These are phyloP conservation scores for Drosophila percnosoma DNA, from an alignment of 2,888 invertebrate species.

Conservation along the genomic window DNA sequence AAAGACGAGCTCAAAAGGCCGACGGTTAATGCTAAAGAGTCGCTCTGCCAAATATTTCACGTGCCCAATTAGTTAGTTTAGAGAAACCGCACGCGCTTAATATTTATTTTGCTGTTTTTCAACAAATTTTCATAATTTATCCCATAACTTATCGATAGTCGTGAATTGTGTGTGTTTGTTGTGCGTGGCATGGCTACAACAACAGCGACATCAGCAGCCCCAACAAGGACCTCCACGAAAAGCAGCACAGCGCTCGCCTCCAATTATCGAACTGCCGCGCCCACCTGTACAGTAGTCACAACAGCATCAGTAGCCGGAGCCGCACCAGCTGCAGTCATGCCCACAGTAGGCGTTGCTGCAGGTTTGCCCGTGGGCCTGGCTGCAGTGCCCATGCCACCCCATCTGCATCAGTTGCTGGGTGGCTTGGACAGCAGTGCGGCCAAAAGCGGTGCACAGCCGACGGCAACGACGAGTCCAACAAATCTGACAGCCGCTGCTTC, in stretches of 20 bases:
- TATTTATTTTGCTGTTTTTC: constrained; percentile 1
- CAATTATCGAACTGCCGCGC: constrained; percentile 30
- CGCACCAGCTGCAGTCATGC: constrained; percentile 86
- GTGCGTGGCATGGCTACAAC: constrained; percentile 73
- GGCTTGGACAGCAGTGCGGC: constrained; percentile 37
- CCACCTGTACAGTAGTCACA: constrained; percentile 35
- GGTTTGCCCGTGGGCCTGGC: constrained; percentile 63
- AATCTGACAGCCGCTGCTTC: constrained; percentile 46
- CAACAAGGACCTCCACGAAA: constrained; percentile 83
- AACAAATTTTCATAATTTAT: neutral
- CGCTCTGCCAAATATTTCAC: constrained; percentile 10
- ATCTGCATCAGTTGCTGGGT: constrained; percentile 56
- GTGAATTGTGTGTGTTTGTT: constrained; percentile 8
- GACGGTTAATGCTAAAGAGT: constrained; percentile 33
- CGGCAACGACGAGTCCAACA: constrained; percentile 47
- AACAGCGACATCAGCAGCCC: constrained; percentile 56
- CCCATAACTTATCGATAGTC: constrained; percentile 2
- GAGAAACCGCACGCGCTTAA: constrained; percentile 20
- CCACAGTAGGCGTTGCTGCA: constrained; percentile 83
- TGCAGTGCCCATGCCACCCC: constrained; percentile 62
- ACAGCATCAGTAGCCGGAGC: constrained; percentile 51
- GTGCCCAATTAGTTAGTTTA: constrained; percentile 6
- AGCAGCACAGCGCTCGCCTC: constrained; percentile 28
- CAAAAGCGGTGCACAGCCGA: constrained; percentile 55
- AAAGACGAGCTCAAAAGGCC: constrained; percentile 47